These are phyloP conservation scores for Hyperoodon ampullatus DNA, from an alignment of 2,113 vertebrate species.

Conservation along the genomic window DNA sequence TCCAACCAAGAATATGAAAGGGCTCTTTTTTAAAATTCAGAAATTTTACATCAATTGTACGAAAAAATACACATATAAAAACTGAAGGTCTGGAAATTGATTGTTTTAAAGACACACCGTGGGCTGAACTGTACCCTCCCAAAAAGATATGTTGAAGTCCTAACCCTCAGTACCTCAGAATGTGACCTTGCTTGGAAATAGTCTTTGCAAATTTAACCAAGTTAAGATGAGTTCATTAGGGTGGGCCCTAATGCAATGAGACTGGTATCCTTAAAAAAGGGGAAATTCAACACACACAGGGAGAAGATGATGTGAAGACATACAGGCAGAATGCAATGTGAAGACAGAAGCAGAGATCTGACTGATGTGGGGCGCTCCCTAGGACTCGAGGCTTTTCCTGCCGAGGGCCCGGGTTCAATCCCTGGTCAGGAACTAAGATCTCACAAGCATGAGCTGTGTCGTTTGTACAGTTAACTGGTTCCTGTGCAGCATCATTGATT, in stretches of 20 bases:
- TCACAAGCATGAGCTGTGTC: constrained; percentile 86
- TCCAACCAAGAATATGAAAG: background rate
- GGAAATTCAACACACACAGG: background rate
- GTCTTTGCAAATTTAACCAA: background rate
- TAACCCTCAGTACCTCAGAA: background rate
- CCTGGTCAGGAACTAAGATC: too few relatives aligned
- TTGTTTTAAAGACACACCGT: background rate
- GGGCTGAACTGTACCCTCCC: background rate
- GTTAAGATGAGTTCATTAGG: background rate
- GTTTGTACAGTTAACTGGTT: constrained; percentile 94
- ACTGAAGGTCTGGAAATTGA: background rate
- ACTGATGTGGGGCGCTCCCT: background rate
- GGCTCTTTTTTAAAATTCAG: background rate
- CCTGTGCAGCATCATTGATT: constrained; percentile 95
- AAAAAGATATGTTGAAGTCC: background rate
- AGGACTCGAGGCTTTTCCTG: background rate
- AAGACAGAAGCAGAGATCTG: background rate
- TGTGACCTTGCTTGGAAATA: background rate
- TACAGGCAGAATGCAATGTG: background rate
- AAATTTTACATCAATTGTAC: background rate
- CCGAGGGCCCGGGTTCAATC: background rate
- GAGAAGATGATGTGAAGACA: background rate
- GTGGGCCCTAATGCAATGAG: background rate
- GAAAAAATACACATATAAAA: background rate
- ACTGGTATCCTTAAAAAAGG: background rate